These are phyloP conservation scores for Styela plicata DNA, from an alignment of 23 tunicate genomes.

Conservation along the genomic window DNA sequence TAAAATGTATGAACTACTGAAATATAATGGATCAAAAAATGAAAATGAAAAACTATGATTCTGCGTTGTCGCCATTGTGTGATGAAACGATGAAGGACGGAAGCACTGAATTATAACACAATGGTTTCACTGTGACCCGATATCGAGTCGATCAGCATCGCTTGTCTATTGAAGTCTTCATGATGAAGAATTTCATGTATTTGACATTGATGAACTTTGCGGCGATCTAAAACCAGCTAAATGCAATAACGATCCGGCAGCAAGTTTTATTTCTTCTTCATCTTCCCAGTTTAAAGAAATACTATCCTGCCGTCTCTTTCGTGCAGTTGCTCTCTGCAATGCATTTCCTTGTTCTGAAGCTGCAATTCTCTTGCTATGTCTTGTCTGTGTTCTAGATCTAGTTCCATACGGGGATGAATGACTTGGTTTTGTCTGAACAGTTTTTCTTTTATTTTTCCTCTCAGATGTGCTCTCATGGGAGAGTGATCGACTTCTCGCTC, in stretches of 20 bases:
- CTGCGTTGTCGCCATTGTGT: too few species aligned
- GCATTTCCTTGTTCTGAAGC: not conserved
- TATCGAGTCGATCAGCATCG: too few species aligned
- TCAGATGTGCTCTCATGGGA: not conserved
- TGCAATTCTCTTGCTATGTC: slow-evolving; percentile 4
- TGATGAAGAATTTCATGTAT: not conserved
- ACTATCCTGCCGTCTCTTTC: slow-evolving; percentile 40
- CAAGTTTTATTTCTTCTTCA: slow-evolving; percentile 72
- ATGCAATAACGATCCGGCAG: slow-evolving; percentile 80
- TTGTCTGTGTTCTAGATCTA: not conserved
- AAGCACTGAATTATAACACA: not conserved
- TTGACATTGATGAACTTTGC: not conserved
- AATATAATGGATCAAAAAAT: too few species aligned
- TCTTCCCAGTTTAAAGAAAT: slow-evolving; percentile 24
- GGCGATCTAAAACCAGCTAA: slow-evolving; percentile 59
- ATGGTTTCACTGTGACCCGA: too few species aligned
- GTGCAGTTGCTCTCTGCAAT: not conserved
- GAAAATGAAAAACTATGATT: too few species aligned
- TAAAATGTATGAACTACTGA: too few species aligned
- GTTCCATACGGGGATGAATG: slow-evolving; percentile 27
- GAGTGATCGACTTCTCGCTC: not conserved
- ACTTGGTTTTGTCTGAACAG: not conserved
- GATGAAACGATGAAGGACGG: not conserved
- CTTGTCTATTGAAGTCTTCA: too few species aligned
- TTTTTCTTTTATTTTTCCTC: not conserved